Percentiles rank a stretch among this genome's conserved stretches.
phyloP scores from a whole-genome alignment of 2,797 vertebrate genomes.

The Artibeus lituratus region DNA sequence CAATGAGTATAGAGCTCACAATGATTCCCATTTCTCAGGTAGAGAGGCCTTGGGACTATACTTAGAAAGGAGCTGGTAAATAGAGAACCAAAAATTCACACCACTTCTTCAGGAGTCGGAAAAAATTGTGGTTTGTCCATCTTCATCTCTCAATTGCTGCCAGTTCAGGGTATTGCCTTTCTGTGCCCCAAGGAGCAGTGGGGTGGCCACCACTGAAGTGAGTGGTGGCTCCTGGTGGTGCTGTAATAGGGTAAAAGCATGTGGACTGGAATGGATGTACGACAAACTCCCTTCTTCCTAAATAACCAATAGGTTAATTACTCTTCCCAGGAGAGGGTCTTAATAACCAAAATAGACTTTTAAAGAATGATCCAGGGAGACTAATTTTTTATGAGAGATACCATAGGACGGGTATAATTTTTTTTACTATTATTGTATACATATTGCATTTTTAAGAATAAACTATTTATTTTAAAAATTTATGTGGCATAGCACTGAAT shows the following conservation, averaged over 20 bases:
- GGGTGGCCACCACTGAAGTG: background rate
- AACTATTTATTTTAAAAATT: background rate
- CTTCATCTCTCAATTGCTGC: background rate
- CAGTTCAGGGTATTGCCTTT: fast-evolving
- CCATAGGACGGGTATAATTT: background rate
- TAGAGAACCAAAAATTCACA: background rate
- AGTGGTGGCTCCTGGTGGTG: background rate
- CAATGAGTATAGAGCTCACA: background rate
- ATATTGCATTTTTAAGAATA: background rate
- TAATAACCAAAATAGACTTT: background rate
- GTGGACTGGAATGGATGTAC: background rate
- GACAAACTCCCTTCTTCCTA: background rate
- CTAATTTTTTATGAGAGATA: background rate
- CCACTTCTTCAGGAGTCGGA: background rate
- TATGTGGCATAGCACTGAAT: background rate
- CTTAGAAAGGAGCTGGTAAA: background rate
- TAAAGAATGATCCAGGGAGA: background rate
- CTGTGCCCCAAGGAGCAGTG: background rate
- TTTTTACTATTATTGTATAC: background rate
- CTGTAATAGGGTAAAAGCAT: background rate
- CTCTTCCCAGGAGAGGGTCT: background rate
- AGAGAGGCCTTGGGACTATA: background rate
- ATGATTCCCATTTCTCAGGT: background rate
- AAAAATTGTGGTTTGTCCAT: background rate
- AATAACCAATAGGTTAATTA: background rate